These are phyloP conservation scores for Helogale parvula DNA, from an alignment of 2,113 vertebrate genomes.

Conservation along the genomic window DNA sequence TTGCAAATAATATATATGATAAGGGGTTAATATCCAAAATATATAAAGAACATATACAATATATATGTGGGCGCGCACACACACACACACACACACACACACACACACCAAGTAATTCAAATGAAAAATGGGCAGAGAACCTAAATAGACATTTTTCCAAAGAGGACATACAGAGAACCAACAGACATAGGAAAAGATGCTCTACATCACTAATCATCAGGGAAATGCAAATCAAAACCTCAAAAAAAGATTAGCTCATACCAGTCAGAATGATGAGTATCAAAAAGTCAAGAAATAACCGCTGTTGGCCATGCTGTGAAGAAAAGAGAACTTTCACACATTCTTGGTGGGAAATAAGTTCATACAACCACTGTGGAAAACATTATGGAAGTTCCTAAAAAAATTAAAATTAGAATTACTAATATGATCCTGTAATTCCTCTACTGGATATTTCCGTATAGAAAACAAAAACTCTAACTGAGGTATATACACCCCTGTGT, in stretches of 20 bases:
- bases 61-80: neutral
- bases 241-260: neutral
- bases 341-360: neutral
- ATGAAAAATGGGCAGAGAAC: neutral
- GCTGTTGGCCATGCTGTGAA: neutral
- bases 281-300: neutral
- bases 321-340: neutral
- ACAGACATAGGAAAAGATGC: neutral
- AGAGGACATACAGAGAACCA: neutral
- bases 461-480: neutral
- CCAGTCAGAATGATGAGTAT: neutral
- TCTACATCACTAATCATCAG: neutral
- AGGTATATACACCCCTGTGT: neutral
- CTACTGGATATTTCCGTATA: neutral
- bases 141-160: neutral
- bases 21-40: neutral
- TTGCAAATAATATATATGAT: neutral
- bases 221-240: neutral
- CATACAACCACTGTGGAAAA: neutral
- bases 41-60: neutral
- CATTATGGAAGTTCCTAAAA: neutral
- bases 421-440: neutral
- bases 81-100: neutral
- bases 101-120: neutral
- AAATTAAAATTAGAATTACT: neutral